Percentiles rank a stretch among this genome's conserved stretches.
Evolutionary conservation across 2,888 invertebrate genomes (phyloP).

Genomic region (Macrophya alboannulata): DNA sequence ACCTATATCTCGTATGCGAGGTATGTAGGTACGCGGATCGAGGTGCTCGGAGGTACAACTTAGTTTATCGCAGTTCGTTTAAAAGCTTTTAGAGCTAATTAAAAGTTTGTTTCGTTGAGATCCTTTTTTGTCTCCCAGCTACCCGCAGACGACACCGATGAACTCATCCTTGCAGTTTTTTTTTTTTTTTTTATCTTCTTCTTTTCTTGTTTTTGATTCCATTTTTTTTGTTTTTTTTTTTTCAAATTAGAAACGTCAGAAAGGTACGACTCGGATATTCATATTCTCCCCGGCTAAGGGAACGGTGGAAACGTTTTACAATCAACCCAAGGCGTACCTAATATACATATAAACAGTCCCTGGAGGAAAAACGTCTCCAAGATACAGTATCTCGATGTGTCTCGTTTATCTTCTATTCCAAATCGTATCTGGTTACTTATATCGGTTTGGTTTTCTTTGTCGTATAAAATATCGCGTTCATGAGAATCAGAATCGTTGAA

Average conservation of each 20-base stretch:
- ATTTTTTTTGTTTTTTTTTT: background rate
- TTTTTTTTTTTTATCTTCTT: background rate
- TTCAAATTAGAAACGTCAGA: constrained; percentile 5
- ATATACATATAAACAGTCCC: background rate
- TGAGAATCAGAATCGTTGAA: background rate
- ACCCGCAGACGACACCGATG: background rate
- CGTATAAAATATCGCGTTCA: constrained; percentile 19
- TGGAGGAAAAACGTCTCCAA: background rate
- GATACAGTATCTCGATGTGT: constrained; percentile 10
- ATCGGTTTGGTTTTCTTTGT: constrained; percentile 1
- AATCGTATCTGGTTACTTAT: constrained; percentile 38
- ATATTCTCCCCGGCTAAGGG: background rate
- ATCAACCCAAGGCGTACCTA: background rate
- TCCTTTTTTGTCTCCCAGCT: constrained; percentile 20
- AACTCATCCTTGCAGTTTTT: constrained; percentile 38
- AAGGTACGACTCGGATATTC: background rate
- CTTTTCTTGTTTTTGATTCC: background rate
- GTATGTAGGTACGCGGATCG: background rate
- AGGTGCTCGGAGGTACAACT: constrained; percentile 46
- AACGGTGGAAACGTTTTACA: constrained; percentile 1
- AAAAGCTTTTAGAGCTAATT: constrained; percentile 55
- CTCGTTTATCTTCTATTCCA: constrained; percentile 14
- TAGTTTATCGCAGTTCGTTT: constrained; percentile 53
- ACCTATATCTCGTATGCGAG: background rate
- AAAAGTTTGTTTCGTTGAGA: constrained; percentile 45